phyloP scores from a whole-genome alignment of 2,113 vertebrate species.

The Neodon shergylaensis region DNA sequence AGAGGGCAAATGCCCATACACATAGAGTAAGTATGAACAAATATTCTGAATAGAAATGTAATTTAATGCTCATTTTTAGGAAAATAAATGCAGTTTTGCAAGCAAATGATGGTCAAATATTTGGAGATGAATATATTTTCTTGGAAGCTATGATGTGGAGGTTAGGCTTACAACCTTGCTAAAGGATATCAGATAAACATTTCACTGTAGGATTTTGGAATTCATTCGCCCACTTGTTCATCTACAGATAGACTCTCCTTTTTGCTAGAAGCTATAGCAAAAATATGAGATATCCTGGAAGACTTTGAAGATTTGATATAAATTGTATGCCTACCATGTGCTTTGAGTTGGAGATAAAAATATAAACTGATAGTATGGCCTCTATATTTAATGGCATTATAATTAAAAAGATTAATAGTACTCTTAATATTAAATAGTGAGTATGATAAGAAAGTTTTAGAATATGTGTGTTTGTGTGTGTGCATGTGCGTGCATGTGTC shows the following conservation, averaged over 20 bases:
- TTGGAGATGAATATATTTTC: neutral
- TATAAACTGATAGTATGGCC: neutral
- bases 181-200: neutral
- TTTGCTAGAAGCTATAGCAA: neutral
- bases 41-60: neutral
- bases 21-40: neutral
- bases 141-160: neutral
- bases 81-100: slow-evolving; percentile 33
- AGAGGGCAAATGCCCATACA: neutral
- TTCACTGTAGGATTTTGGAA: neutral
- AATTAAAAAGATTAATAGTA: neutral
- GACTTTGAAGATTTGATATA: neutral
- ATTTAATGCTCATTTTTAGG: neutral
- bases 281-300: neutral
- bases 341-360: neutral
- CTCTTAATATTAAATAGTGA: neutral
- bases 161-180: neutral
- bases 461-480: neutral
- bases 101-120: neutral
- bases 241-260: neutral
- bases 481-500: too few species aligned
- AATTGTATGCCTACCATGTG: neutral
- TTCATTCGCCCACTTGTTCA: rapidly evolving
- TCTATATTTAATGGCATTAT: slow-evolving; percentile 16
- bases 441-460: neutral